Evolutionary conservation across 1,140 invertebrate genomes (phyloP).

Genomic region (Solen grandis): DNA sequence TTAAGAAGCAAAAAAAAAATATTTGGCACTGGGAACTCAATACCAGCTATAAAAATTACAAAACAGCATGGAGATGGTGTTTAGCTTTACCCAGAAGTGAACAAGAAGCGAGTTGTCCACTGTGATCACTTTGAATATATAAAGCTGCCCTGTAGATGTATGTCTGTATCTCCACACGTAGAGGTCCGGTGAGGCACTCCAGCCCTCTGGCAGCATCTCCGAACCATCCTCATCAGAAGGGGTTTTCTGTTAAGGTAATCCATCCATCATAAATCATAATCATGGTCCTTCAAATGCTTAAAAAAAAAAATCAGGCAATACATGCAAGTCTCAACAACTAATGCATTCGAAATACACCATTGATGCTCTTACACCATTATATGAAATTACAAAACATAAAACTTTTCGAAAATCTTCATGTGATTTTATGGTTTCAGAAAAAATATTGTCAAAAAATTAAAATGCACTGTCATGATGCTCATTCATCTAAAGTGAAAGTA

Average conservation of each 20-base stretch:
- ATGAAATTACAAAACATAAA: not conserved
- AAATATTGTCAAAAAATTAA: not conserved
- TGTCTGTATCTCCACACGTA: conserved; percentile 23
- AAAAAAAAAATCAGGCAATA: not conserved
- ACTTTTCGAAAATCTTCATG: not conserved
- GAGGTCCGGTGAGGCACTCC: conserved; percentile 35
- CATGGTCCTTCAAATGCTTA: too few relatives aligned
- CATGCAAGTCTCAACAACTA: not conserved
- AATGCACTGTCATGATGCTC: too few relatives aligned
- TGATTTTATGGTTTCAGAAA: not conserved
- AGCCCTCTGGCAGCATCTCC: conserved; percentile 50
- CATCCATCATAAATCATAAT: too few relatives aligned
- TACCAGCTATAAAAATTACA: too few relatives aligned
- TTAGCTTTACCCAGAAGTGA: conserved; percentile 50
- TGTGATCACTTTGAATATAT: conserved; percentile 27
- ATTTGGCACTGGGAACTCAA: too few relatives aligned
- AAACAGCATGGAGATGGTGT: too few relatives aligned
- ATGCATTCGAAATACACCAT: not conserved
- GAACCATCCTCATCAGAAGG: conserved; percentile 17
- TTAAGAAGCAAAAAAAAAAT: too few relatives aligned
- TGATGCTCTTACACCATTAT: not conserved
- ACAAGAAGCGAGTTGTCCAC: conserved; percentile 36
- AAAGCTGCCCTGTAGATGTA: not conserved
- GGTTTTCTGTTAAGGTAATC: conserved; percentile 1
- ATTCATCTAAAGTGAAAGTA: not conserved